A percentile compares a stretch with the other conserved stretches of the same genome.
phyloP scores from a whole-genome alignment of 2,797 vertebrate genomes.

The Cirrhinus mrigala region DNA sequence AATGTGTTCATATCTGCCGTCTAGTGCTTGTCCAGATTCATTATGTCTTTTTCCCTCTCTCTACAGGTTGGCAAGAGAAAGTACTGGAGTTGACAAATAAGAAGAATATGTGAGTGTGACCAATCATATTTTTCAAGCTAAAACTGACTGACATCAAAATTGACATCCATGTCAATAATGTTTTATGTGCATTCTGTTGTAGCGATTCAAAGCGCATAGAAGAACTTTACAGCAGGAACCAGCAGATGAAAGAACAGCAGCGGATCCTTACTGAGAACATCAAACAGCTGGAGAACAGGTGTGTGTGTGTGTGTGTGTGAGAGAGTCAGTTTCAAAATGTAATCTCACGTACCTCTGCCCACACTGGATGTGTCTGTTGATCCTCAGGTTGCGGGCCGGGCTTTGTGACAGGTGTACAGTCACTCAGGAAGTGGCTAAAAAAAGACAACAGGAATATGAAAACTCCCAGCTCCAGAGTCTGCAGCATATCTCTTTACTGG shows the following conservation, averaged over 20 bases:
- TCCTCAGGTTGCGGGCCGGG: slow-evolving; percentile 89
- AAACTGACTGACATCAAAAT: background rate
- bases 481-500: slow-evolving; percentile 89
- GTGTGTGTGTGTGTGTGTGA: slow-evolving; percentile 44
- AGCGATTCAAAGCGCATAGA: slow-evolving; percentile 93
- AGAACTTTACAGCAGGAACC: slow-evolving; percentile 93
- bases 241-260: slow-evolving; percentile 93
- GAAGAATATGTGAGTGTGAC: slow-evolving; percentile 88
- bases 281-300: slow-evolving; percentile 95
- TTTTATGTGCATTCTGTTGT: slow-evolving; percentile 40
- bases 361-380: slow-evolving; percentile 34
- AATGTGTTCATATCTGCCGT: background rate
- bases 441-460: slow-evolving; percentile 90
- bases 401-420: slow-evolving; percentile 96
- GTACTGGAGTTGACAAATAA: slow-evolving; percentile 90
- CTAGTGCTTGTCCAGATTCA: background rate
- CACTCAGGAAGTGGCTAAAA: slow-evolving; percentile 93
- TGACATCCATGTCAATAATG: background rate
- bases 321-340: too few species aligned
- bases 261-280: slow-evolving; percentile 91
- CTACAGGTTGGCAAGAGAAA: slow-evolving; percentile 88
- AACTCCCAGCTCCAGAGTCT: slow-evolving; percentile 87
- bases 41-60: background rate
- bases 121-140: background rate
- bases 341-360: background rate